Conservation (phyloP, 2,888 invertebrate genomes). For the Bembecia ichneumoniformis region DNA sequence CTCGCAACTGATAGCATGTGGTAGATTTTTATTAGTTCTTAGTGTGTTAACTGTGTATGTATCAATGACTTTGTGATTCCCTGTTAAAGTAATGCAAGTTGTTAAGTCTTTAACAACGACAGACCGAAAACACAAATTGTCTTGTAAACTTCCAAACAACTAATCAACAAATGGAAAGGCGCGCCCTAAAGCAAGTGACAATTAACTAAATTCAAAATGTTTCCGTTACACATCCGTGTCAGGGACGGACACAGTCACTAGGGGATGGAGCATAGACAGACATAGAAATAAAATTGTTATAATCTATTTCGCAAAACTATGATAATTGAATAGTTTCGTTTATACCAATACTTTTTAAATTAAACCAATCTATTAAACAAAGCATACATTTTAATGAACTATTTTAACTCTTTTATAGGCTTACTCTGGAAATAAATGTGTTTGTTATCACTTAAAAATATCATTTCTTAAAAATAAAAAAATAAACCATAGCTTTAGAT, state of each 20-base stretch:
- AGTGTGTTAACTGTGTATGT: too few species aligned
- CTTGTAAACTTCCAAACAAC: not conserved
- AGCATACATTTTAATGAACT: not conserved
- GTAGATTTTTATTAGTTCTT: too few species aligned
- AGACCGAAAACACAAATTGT: too few species aligned
- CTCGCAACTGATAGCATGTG: too few species aligned
- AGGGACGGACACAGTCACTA: not conserved
- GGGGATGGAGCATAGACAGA: not conserved
- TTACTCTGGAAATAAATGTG: too few species aligned
- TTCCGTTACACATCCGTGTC: not conserved
- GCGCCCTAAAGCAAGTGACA: not conserved
- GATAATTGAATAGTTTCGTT: not conserved
- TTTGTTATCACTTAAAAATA: too few species aligned
- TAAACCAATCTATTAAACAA: not conserved
- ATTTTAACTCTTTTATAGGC: not conserved
- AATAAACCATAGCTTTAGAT: too few species aligned
- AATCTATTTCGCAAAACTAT: not conserved
- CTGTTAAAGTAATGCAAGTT: too few species aligned
- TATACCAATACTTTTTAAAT: not conserved
- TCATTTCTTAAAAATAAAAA: too few species aligned
- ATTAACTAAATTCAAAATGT: not conserved
- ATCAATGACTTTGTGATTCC: too few species aligned
- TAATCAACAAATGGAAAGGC: not conserved
- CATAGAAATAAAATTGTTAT: not conserved
- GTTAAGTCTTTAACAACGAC: too few species aligned